phyloP scores from a whole-genome alignment of 2,113 vertebrate genomes.

The Nansenia antarctica region DNA sequence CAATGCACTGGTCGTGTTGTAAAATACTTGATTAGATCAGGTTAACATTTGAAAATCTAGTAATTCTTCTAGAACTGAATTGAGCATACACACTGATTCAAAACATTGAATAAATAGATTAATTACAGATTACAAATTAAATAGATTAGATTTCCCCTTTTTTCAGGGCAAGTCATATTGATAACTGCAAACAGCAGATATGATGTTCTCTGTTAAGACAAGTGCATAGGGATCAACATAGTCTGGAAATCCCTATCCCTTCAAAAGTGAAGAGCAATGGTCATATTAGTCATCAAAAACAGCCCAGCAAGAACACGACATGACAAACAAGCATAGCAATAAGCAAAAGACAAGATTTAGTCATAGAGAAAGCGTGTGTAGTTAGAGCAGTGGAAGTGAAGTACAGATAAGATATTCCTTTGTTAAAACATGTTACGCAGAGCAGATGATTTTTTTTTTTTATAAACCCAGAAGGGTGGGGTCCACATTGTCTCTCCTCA shows the following conservation, averaged over 20 bases:
- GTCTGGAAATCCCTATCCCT: not conserved
- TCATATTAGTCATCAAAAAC: slow-evolving; percentile 42
- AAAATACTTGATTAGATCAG: not conserved
- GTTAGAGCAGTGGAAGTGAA: slow-evolving; percentile 45
- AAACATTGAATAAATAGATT: slow-evolving; percentile 13
- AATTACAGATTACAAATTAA: too few relatives aligned
- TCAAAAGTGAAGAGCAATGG: slow-evolving; percentile 15
- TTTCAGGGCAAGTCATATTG: not conserved
- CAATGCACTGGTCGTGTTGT: not conserved
- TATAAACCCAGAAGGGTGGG: slow-evolving; percentile 52
- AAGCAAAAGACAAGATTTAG: slow-evolving; percentile 18
- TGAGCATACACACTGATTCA: not conserved
- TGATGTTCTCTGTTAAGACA: not conserved
- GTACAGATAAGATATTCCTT: slow-evolving; percentile 27
- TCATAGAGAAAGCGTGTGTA: not conserved
- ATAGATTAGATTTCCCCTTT: too few relatives aligned
- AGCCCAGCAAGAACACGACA: slow-evolving; percentile 11
- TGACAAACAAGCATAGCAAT: slow-evolving; percentile 17
- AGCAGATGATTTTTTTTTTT: slow-evolving; percentile 41
- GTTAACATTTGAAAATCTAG: too few relatives aligned
- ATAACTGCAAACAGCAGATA: not conserved
- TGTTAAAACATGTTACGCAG: slow-evolving; percentile 42
- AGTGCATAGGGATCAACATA: not conserved
- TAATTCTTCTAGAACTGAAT: not conserved
- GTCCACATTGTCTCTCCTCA: slow-evolving; percentile 73